Evolutionary conservation across 2,797 vertebrate species (phyloP).

Genomic region (Anas bahamensis): DNA sequence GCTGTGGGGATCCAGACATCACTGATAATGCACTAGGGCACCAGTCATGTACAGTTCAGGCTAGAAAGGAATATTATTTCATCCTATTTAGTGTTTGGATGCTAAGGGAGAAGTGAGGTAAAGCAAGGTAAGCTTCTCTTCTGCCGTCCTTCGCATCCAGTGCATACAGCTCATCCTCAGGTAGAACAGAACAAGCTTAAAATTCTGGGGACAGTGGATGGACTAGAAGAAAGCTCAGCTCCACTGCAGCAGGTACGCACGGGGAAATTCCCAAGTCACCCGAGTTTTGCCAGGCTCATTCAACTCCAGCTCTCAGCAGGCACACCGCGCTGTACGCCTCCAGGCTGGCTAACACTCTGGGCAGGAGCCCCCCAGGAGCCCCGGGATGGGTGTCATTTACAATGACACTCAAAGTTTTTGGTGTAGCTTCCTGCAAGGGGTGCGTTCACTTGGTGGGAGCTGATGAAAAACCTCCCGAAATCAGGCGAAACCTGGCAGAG

Average conservation of each 20-base stretch:
- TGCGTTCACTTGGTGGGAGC: neutral
- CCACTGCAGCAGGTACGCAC: neutral
- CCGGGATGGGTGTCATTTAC: fast-evolving
- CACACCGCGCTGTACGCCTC: neutral
- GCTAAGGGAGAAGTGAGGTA: neutral
- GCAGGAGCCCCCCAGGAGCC: neutral
- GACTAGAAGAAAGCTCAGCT: neutral
- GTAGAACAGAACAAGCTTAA: neutral
- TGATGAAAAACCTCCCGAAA: neutral
- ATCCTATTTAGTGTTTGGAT: neutral
- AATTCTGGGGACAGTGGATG: neutral
- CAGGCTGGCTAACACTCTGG: neutral
- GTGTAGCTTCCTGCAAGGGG: neutral
- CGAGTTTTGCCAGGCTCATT: neutral
- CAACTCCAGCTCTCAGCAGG: neutral
- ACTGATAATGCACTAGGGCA: fast-evolving
- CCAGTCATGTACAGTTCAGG: fast-evolving
- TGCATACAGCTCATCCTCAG: neutral
- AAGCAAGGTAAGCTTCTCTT: neutral
- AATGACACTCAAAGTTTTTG: neutral
- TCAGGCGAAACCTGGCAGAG: neutral
- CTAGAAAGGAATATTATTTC: neutral
- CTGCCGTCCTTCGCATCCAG: neutral
- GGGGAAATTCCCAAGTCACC: neutral
- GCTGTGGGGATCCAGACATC: neutral